Percentiles rank a stretch among this genome's conserved stretches.
Evolutionary conservation across 2,888 invertebrate genomes (phyloP).

Genomic region (Phasia obesa): DNA sequence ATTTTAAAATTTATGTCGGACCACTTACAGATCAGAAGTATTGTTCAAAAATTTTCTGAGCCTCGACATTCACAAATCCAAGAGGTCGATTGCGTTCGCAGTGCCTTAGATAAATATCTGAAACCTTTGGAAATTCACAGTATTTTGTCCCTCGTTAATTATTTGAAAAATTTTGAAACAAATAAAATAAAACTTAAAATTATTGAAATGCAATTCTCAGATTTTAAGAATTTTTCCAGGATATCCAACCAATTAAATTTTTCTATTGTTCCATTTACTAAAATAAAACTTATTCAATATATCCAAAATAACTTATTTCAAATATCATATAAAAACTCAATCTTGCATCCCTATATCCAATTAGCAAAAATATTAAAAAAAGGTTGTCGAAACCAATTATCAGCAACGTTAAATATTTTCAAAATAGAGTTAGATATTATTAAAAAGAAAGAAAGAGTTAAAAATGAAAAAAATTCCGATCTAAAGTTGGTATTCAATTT

Average conservation of each 20-base stretch:
- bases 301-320: no score
- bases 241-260: background rate
- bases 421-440: conserved; percentile 19
- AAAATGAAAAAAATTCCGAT: conserved; percentile 24
- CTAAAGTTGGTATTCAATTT: conserved; percentile 33
- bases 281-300: background rate
- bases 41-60: background rate
- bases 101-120: conserved; percentile 18
- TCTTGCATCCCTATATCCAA: no score
- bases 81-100: conserved; percentile 23
- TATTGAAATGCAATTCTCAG: conserved; percentile 26
- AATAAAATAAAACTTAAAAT: conserved; percentile 35
- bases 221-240: conserved; percentile 25
- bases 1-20: background rate
- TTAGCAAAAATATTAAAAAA: no score
- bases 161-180: conserved; percentile 35
- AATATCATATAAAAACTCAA: no score
- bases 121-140: conserved; percentile 32
- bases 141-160: conserved; percentile 29
- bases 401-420: conserved; percentile 28
- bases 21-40: no score
- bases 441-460: conserved; percentile 15
- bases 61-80: background rate
- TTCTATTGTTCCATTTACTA: background rate
- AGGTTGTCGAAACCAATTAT: conserved; percentile 19